phyloP scores from a whole-genome alignment of 2,888 invertebrate genomes.

The Campoplex capitator region DNA sequence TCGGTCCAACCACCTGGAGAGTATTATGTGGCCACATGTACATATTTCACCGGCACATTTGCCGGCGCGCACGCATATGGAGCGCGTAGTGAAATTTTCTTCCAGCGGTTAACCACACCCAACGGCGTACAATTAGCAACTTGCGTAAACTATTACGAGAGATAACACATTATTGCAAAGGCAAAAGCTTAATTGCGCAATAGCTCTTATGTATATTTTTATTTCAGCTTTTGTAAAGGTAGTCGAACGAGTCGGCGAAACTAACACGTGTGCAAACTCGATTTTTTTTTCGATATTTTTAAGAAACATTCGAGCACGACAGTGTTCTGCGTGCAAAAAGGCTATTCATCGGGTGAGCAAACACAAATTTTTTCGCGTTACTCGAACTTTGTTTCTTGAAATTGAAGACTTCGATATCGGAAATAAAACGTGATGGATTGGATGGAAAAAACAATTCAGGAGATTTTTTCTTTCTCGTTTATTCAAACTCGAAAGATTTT shows the following conservation, averaged over 20 bases:
- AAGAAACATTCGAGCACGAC: background rate
- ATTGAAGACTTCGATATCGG: no score
- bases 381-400: no score
- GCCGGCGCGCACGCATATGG: background rate
- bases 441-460: background rate
- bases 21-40: slow-evolving; percentile 17
- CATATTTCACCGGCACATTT: background rate
- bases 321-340: no score
- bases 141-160: slow-evolving; percentile 50
- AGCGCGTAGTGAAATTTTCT: background rate
- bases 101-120: slow-evolving; percentile 59
- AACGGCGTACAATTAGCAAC: slow-evolving; percentile 53
- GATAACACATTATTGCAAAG: background rate
- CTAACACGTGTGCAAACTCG: background rate
- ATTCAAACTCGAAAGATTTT: no score
- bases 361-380: slow-evolving; percentile 1
- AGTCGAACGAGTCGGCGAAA: background rate
- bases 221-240: background rate
- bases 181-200: slow-evolving; percentile 50
- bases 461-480: no score
- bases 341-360: background rate
- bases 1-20: slow-evolving; percentile 14
- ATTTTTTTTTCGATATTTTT: background rate
- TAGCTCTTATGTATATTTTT: slow-evolving; percentile 14
- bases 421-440: background rate